A percentile compares a stretch with the other conserved stretches of the same genome.
Evolutionary conservation across 2,113 vertebrate genomes (phyloP).

Genomic region (Catharus bicknelli): DNA sequence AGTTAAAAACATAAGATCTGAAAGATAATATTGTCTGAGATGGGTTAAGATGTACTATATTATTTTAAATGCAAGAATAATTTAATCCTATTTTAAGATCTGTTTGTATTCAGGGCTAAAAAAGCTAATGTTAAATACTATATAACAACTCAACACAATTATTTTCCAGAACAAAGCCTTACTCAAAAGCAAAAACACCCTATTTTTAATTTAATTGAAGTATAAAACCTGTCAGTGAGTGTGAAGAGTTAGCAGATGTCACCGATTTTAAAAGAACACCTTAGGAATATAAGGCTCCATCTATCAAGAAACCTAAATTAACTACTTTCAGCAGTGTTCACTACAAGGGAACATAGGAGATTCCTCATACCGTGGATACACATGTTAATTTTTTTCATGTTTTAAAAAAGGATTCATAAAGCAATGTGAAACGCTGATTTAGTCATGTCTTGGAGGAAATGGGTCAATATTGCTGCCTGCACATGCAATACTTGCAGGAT

Average conservation of each 20-base stretch:
- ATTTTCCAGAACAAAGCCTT: neutral
- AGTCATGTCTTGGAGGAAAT: neutral
- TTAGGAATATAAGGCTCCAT: neutral
- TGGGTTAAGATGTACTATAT: neutral
- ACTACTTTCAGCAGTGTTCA: neutral
- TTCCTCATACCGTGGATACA: neutral
- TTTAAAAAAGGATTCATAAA: neutral
- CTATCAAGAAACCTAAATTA: neutral
- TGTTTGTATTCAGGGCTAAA: neutral
- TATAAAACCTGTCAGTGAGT: neutral
- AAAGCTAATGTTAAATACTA: neutral
- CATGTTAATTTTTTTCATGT: neutral
- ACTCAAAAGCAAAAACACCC: rapidly evolving
- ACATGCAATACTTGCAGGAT: neutral
- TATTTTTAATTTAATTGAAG: neutral
- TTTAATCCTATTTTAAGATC: neutral
- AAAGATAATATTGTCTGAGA: neutral
- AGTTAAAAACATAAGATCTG: neutral
- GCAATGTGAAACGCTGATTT: neutral
- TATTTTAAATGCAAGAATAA: neutral
- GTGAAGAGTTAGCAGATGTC: neutral
- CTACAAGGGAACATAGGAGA: neutral
- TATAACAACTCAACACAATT: neutral
- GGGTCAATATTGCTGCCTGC: neutral
- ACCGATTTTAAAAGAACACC: neutral